phyloP scores from a whole-genome alignment of 1,140 invertebrate species.

The Scaptomyza montana region DNA sequence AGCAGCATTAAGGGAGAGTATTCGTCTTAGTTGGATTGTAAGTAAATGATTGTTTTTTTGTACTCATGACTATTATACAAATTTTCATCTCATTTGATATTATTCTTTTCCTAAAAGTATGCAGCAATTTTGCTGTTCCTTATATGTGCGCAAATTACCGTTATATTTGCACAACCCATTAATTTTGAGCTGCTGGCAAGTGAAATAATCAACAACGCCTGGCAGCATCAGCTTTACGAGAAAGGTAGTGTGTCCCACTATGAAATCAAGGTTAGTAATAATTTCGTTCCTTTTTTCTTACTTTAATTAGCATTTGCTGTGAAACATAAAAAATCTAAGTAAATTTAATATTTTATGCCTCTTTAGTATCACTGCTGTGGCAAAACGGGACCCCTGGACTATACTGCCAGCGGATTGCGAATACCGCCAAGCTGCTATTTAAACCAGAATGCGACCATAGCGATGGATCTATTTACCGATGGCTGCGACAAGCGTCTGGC shows the following conservation, averaged over 20 bases:
- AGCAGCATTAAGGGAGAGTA: conserved; percentile 59
- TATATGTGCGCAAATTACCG: conserved; percentile 71
- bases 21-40: conserved; percentile 73
- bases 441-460: conserved; percentile 59
- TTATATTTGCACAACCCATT: conserved; percentile 72
- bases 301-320: too few relatives aligned
- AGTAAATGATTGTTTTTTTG: conserved; percentile 30
- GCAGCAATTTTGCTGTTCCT: conserved; percentile 64
- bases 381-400: conserved; percentile 64
- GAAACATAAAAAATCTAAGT: too few relatives aligned
- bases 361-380: conserved; percentile 75
- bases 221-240: conserved; percentile 59
- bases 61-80: not conserved
- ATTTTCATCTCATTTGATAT: not conserved
- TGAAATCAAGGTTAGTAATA: conserved; percentile 68
- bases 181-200: conserved; percentile 66
- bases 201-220: conserved; percentile 67
- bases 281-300: not conserved
- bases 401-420: conserved; percentile 48
- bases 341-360: not conserved
- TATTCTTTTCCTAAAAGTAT: conserved; percentile 48
- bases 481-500: conserved; percentile 61
- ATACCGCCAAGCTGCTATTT: conserved; percentile 71
- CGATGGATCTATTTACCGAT: conserved; percentile 52
- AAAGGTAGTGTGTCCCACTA: conserved; percentile 63